phyloP scores from a whole-genome alignment of 2,113 vertebrate genomes.

The Heterotilapia buettikoferi region DNA sequence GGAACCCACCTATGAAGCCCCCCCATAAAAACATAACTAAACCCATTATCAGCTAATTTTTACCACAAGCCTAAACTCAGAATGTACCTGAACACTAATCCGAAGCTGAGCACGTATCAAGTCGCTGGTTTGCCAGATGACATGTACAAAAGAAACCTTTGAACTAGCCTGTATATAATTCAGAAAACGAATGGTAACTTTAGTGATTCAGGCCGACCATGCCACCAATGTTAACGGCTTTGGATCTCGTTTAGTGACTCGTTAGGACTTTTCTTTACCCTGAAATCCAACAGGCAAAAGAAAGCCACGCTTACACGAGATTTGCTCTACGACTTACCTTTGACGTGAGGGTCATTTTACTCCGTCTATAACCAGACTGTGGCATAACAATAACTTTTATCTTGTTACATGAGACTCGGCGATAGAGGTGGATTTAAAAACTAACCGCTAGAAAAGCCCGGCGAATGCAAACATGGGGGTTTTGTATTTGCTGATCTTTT shows the following conservation, averaged over 20 bases:
- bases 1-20: not conserved
- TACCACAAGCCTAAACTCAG: not conserved
- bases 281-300: not conserved
- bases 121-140: fast-evolving
- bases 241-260: not conserved
- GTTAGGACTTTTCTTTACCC: not conserved
- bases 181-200: not conserved
- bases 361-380: not conserved
- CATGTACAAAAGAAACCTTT: not conserved
- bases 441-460: not conserved
- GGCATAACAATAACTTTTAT: not conserved
- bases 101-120: not conserved
- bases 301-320: not conserved
- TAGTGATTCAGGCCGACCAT: not conserved
- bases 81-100: not conserved
- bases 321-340: constrained; percentile 51
- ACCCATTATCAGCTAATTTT: not conserved
- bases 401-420: not conserved
- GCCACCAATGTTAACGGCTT: not conserved
- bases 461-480: not conserved
- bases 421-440: constrained; percentile 33
- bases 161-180: not conserved
- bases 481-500: fast-evolving
- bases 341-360: constrained; percentile 33
- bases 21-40: not conserved